A percentile compares a stretch with the other conserved stretches of the same genome.
Evolutionary conservation across 2,113 vertebrate genomes (phyloP).

Genomic region (Himantopus leucocephalus): DNA sequence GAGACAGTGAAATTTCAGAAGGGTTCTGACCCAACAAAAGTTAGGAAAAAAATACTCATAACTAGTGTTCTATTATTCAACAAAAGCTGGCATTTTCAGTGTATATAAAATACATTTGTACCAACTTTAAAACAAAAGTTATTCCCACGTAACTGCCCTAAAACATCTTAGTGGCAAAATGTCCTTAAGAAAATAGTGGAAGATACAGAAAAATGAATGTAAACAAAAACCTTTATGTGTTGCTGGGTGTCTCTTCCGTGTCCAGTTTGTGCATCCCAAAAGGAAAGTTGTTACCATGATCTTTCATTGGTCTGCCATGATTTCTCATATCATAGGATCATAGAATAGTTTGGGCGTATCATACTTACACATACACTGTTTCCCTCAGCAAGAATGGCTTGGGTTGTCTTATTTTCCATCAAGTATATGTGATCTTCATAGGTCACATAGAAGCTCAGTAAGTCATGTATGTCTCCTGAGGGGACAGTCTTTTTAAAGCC

Average conservation of each 20-base stretch:
- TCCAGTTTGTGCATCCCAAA: neutral
- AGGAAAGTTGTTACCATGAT: neutral
- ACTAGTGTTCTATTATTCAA: neutral
- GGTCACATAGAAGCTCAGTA: neutral
- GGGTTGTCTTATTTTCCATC: neutral
- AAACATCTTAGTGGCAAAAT: neutral
- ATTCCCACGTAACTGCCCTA: neutral
- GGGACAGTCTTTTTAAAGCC: neutral
- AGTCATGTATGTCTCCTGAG: neutral
- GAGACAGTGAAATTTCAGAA: neutral
- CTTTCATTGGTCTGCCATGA: neutral
- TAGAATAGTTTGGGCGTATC: neutral
- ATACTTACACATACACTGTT: neutral
- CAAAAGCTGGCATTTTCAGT: neutral
- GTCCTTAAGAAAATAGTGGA: neutral
- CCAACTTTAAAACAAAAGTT: neutral
- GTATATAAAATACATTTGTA: neutral
- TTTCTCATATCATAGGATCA: neutral
- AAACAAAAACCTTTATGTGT: neutral
- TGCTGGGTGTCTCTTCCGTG: neutral
- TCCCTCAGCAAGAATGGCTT: neutral
- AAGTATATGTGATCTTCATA: neutral
- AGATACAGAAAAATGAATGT: neutral
- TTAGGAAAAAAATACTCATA: neutral
- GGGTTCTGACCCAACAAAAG: neutral